Evolutionary conservation across 2,113 vertebrate species (phyloP).

Genomic region (Bufo gargarizans): DNA sequence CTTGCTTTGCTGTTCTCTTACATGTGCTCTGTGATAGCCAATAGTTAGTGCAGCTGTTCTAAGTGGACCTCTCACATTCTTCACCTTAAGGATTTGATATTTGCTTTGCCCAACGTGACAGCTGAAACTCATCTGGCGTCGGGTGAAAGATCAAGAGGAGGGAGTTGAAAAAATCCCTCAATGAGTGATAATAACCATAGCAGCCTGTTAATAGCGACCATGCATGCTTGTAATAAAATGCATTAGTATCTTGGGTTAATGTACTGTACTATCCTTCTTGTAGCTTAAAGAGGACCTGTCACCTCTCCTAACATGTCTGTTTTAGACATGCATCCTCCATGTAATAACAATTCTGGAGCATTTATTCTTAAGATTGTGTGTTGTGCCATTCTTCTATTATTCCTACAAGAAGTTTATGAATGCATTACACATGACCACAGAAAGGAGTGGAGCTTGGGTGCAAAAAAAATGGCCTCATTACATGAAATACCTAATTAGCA

Average conservation of each 20-base stretch:
- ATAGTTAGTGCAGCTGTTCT: conserved; percentile 47
- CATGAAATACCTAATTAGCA: too few species aligned
- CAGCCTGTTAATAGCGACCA: not conserved
- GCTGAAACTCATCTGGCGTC: conserved; percentile 36
- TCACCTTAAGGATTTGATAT: conserved; percentile 61
- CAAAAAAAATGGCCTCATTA: too few species aligned
- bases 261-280: not conserved
- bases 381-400: too few species aligned
- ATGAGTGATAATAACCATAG: conserved; percentile 21
- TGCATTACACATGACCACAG: too few species aligned
- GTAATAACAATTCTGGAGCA: too few species aligned
- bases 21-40: not conserved
- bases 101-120: conserved; percentile 58
- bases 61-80: conserved; percentile 56
- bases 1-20: not conserved
- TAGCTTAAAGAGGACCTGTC: not conserved
- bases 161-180: conserved; percentile 11
- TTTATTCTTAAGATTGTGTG: too few species aligned
- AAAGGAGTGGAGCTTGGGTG: too few species aligned
- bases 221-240: conserved; percentile 9
- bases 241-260: not conserved
- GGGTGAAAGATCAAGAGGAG: conserved; percentile 11
- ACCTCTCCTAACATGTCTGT: too few species aligned
- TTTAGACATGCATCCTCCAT: too few species aligned
- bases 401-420: too few species aligned